These are phyloP conservation scores for Aspiorhynchus laticeps DNA, from an alignment of 2,113 vertebrate genomes.

Conservation along the genomic window DNA sequence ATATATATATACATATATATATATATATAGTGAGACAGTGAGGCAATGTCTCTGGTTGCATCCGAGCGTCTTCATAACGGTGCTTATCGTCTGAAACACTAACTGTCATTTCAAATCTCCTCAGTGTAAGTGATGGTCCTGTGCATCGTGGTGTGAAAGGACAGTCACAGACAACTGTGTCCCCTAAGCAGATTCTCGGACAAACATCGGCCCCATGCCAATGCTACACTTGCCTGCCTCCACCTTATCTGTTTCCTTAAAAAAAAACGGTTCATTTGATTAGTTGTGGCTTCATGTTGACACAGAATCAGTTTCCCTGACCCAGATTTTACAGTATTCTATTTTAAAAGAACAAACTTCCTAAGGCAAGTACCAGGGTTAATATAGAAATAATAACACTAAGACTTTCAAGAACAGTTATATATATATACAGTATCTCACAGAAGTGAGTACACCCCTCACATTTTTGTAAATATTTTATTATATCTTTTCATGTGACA, in stretches of 20 bases:
- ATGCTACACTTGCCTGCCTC: neutral
- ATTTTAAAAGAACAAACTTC: neutral
- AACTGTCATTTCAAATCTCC: slow-evolving; percentile 66
- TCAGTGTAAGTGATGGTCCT: slow-evolving; percentile 46
- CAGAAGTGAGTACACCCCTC: no score
- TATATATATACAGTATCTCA: no score
- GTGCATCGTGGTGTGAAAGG: slow-evolving; percentile 32
- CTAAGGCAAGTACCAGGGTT: neutral
- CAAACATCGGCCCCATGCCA: slow-evolving; percentile 28
- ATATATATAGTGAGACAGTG: neutral
- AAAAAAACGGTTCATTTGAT: neutral
- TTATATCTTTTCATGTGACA: no score
- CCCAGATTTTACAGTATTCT: neutral
- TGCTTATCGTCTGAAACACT: slow-evolving; percentile 60
- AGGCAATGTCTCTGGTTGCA: slow-evolving; percentile 41
- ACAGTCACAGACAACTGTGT: slow-evolving; percentile 18
- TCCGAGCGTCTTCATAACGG: slow-evolving; percentile 20
- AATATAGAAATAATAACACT: neutral
- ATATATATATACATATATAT: no score
- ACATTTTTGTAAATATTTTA: no score
- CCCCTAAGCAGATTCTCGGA: slow-evolving; percentile 23
- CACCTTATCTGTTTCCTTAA: slow-evolving; percentile 12
- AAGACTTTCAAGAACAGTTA: no score
- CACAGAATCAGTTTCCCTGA: neutral
- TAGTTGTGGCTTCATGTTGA: neutral